phyloP scores from a whole-genome alignment of 2,113 vertebrate genomes.

The Rhadina sibilatrix region DNA sequence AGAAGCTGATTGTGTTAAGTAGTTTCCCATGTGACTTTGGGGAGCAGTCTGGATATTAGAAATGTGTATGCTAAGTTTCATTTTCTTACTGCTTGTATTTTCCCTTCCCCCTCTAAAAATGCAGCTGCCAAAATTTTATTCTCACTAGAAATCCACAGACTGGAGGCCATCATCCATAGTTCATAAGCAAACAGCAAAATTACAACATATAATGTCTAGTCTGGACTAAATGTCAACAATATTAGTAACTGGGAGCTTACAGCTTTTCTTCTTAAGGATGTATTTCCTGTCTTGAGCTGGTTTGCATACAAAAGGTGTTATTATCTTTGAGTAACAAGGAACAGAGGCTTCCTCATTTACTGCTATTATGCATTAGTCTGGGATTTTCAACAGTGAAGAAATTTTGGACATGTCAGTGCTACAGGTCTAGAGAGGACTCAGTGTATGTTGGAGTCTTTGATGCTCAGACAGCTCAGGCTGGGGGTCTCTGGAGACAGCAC shows the following conservation, averaged over 20 bases:
- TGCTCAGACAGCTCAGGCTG: neutral
- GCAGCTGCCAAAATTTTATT: neutral
- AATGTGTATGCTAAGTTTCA: neutral
- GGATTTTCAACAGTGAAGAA: neutral
- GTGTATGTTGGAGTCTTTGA: neutral
- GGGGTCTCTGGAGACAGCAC: neutral
- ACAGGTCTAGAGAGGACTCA: neutral
- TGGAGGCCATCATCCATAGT: conserved; percentile 23
- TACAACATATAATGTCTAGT: conserved; percentile 9
- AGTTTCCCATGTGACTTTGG: conserved; percentile 1
- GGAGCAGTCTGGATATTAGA: neutral
- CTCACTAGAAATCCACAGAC: conserved; percentile 9
- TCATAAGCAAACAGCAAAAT: conserved; percentile 48
- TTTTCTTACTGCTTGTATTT: neutral
- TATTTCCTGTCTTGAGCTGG: neutral
- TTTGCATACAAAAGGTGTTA: conserved; percentile 30
- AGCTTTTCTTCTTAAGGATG: conserved; percentile 5
- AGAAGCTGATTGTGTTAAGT: neutral
- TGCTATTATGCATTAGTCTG: neutral
- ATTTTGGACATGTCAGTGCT: neutral
- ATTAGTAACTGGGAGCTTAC: conserved; percentile 25
- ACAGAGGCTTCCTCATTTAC: conserved; percentile 16
- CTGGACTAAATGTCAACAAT: conserved; percentile 33
- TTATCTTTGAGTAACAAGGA: conserved; percentile 1
- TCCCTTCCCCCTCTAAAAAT: neutral